Percentiles rank a stretch among this genome's conserved stretches.
Evolutionary conservation across 2,113 vertebrate species (phyloP).

Genomic region (Crocuta crocuta): DNA sequence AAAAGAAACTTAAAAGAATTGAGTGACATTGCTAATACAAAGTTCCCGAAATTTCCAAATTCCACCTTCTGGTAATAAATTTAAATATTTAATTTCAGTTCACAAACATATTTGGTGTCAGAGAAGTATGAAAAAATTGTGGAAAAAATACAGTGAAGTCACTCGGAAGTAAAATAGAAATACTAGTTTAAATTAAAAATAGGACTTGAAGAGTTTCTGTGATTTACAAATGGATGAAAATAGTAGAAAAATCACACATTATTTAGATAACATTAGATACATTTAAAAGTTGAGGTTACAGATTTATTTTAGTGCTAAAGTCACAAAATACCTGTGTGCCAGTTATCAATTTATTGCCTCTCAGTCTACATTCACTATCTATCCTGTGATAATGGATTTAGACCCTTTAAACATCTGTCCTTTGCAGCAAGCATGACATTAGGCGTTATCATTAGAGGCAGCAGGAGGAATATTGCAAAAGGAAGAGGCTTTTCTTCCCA

Average conservation of each 20-base stretch:
- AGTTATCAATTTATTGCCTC: background rate
- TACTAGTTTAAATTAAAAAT: background rate
- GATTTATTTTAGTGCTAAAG: slow-evolving; percentile 28
- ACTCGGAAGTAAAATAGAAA: slow-evolving; percentile 23
- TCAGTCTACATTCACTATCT: background rate
- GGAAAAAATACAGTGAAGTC: background rate
- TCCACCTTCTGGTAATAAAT: background rate
- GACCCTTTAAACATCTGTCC: background rate
- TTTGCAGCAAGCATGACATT: background rate
- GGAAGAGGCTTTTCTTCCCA: background rate
- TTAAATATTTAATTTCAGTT: background rate
- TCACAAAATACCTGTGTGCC: background rate
- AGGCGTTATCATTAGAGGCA: background rate
- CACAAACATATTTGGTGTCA: background rate
- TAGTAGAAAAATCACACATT: background rate
- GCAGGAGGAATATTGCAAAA: background rate
- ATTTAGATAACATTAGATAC: background rate
- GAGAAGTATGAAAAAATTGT: background rate
- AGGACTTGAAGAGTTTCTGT: background rate
- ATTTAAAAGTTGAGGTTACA: background rate
- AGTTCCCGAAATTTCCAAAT: background rate
- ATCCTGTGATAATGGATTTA: background rate
- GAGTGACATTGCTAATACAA: background rate
- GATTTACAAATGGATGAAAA: background rate
- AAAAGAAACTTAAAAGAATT: background rate